These are phyloP conservation scores for Spongilla lacustris DNA, from an alignment of 37 sponge, comb jelly and placozoan genomes.

Conservation along the genomic window DNA sequence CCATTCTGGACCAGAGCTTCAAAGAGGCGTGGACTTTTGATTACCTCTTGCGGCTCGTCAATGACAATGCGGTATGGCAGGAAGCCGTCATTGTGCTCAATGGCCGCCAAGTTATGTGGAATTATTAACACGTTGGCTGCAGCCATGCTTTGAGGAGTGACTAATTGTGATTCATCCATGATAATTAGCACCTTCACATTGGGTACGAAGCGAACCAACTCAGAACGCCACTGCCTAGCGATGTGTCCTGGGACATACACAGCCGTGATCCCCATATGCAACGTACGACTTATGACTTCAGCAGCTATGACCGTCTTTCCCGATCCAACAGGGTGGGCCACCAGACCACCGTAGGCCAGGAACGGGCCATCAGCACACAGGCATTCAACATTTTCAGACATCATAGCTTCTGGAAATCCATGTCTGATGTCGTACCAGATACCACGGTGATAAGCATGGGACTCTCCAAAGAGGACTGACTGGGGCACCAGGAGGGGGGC, in stretches of 20 bases:
- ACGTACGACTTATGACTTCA: background rate
- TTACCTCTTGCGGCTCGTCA: background rate
- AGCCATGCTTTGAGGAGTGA: background rate
- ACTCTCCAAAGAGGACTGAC: background rate
- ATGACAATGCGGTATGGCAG: background rate
- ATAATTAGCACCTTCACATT: background rate
- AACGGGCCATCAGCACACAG: background rate
- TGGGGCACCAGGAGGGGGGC: background rate
- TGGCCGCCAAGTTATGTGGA: background rate
- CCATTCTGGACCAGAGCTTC: background rate
- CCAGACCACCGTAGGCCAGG: slow-evolving; percentile 12
- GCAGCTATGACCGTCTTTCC: slow-evolving; percentile 18
- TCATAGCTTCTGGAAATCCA: background rate
- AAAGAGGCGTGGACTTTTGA: background rate
- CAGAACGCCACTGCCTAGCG: slow-evolving; percentile 11
- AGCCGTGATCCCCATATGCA: background rate
- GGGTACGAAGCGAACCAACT: slow-evolving; percentile 18
- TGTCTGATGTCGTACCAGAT: background rate
- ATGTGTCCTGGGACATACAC: slow-evolving; percentile 16
- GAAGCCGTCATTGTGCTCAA: background rate
- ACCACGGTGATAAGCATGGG: background rate
- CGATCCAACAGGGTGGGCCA: slow-evolving; percentile 37
- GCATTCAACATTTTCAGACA: background rate
- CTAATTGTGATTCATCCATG: background rate
- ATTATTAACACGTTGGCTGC: background rate